Conservation (phyloP, 2,888 invertebrate species). For the Epistrophella euchroma region DNA sequence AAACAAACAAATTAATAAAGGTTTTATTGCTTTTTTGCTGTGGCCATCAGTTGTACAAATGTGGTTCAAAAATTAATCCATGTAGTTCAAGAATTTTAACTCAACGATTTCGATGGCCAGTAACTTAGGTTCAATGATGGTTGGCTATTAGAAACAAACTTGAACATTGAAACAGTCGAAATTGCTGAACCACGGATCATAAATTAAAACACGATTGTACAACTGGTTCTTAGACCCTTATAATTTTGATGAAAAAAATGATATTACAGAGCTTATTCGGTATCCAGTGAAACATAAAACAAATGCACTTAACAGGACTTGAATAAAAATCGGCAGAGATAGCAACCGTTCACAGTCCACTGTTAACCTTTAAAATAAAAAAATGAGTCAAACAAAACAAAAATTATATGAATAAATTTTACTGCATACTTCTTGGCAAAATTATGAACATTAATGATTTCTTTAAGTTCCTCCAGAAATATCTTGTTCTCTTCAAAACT, state of each 20-base stretch:
- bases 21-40: too few species aligned
- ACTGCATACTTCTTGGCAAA: conserved; percentile 41
- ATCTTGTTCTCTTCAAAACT: not conserved
- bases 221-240: too few species aligned
- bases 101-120: too few species aligned
- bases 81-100: too few species aligned
- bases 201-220: too few species aligned
- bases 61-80: too few species aligned
- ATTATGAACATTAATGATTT: conserved; percentile 33
- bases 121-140: too few species aligned
- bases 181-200: too few species aligned
- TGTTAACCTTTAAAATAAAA: conserved; percentile 35
- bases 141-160: too few species aligned
- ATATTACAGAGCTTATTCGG: conserved; percentile 77
- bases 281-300: conserved; percentile 79
- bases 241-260: not conserved
- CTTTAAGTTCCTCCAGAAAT: conserved; percentile 10
- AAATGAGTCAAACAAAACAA: not conserved
- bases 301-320: conserved; percentile 80
- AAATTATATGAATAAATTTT: not conserved
- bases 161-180: too few species aligned
- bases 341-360: conserved; percentile 55
- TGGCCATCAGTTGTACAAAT: too few species aligned
- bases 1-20: not conserved
- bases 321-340: conserved; percentile 78